phyloP scores from a whole-genome alignment of 2,888 invertebrate genomes.

The Ptilodon capucinus region DNA sequence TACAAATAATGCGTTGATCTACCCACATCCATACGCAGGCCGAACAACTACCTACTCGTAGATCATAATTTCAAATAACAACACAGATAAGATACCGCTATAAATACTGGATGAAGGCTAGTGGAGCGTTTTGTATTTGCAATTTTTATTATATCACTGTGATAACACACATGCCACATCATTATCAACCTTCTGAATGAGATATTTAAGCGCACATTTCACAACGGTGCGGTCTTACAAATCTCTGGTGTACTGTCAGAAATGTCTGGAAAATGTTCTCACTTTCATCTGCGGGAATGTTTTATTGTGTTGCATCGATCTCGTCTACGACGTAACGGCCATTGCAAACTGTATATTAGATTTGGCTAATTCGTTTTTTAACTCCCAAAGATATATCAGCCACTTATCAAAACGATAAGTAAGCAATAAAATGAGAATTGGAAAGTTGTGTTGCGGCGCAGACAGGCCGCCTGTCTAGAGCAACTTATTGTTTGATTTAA shows the following conservation, averaged over 20 bases:
- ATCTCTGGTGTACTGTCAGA: constrained; percentile 33
- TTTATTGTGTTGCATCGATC: constrained; percentile 3
- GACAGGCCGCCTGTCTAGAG: not conserved
- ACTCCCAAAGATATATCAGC: constrained; percentile 7
- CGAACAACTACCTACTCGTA: constrained; percentile 12
- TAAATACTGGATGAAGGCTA: constrained; percentile 39
- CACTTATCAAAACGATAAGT: not conserved
- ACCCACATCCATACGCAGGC: constrained; percentile 6
- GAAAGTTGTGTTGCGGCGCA: not conserved
- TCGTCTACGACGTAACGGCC: constrained; percentile 1
- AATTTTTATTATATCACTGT: constrained; percentile 41
- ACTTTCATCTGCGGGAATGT: not conserved
- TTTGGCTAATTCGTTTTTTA: constrained; percentile 8
- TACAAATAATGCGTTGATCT: constrained; percentile 8
- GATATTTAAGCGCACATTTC: constrained; percentile 23
- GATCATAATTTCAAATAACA: constrained; percentile 37
- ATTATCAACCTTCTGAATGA: constrained; percentile 20
- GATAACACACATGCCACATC: constrained; percentile 29
- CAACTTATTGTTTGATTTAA: not conserved
- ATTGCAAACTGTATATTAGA: constrained; percentile 3
- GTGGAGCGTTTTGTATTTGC: constrained; percentile 31
- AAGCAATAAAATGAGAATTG: not conserved
- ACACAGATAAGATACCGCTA: constrained; percentile 41
- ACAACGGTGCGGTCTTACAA: constrained; percentile 33
- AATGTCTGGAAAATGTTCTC: constrained; percentile 28